A percentile compares a stretch with the other conserved stretches of the same genome.
These are phyloP conservation scores for Apotomis capreana DNA, from an alignment of 2,888 invertebrate genomes.

Conservation along the genomic window DNA sequence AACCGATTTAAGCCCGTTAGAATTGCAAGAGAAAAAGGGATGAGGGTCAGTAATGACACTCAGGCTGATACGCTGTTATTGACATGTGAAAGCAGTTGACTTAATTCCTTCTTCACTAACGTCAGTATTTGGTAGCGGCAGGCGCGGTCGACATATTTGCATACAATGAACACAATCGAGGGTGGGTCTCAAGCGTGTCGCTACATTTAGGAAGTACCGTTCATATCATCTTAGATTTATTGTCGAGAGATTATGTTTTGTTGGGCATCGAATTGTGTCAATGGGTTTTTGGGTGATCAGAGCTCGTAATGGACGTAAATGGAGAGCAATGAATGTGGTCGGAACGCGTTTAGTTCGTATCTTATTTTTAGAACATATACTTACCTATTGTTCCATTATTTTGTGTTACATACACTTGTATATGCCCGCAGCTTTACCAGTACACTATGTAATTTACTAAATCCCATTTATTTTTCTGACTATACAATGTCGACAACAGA, in stretches of 20 bases:
- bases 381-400: too few relatives aligned
- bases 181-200: conserved; percentile 67
- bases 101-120: conserved; percentile 8
- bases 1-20: neutral
- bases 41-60: neutral
- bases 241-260: conserved; percentile 54
- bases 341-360: neutral
- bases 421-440: too few relatives aligned
- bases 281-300: conserved; percentile 42
- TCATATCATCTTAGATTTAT: conserved; percentile 61
- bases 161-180: conserved; percentile 76
- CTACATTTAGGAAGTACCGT: conserved; percentile 77
- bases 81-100: neutral
- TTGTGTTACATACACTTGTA: too few relatives aligned
- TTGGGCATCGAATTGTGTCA: conserved; percentile 46
- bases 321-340: neutral
- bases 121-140: conserved; percentile 66
- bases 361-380: neutral
- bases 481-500: too few relatives aligned
- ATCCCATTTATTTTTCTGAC: too few relatives aligned
- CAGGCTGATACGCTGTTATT: neutral
- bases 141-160: conserved; percentile 67
- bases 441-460: too few relatives aligned
- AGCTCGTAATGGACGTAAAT: neutral
- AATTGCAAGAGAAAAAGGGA: neutral